These are phyloP conservation scores for Hippocampus abdominalis DNA, from an alignment of 2,113 vertebrate genomes.

Conservation along the genomic window DNA sequence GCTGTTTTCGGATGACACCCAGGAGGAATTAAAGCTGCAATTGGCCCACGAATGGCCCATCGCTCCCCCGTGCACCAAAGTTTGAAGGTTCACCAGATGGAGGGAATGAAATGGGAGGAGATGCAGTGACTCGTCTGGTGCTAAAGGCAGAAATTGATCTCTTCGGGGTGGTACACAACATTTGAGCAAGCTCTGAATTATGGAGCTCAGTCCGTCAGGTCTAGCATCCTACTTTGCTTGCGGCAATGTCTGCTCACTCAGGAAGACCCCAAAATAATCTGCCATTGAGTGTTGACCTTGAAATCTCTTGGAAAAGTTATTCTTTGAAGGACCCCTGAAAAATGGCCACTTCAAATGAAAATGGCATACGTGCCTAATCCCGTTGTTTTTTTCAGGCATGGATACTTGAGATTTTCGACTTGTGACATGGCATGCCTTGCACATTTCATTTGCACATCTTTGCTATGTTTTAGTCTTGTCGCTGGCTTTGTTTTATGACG, in stretches of 20 bases:
- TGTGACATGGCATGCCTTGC: too few relatives aligned
- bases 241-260: neutral
- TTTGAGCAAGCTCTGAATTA: neutral
- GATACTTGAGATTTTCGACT: too few relatives aligned
- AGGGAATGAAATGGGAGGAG: neutral
- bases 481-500: too few relatives aligned
- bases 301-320: neutral
- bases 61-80: neutral
- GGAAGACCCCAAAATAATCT: neutral
- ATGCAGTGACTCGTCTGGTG: neutral
- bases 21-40: neutral
- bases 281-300: neutral
- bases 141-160: neutral
- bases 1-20: neutral
- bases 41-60: neutral
- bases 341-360: neutral
- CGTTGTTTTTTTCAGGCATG: too few relatives aligned
- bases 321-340: neutral
- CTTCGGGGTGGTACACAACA: neutral
- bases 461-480: too few relatives aligned
- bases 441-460: too few relatives aligned
- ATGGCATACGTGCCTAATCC: too few relatives aligned
- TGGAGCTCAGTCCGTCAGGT: neutral
- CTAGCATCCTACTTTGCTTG: neutral
- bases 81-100: neutral